These are phyloP conservation scores for Caenorhabditis briggsae DNA, from an alignment of 1,140 invertebrate genomes.

Conservation along the genomic window DNA sequence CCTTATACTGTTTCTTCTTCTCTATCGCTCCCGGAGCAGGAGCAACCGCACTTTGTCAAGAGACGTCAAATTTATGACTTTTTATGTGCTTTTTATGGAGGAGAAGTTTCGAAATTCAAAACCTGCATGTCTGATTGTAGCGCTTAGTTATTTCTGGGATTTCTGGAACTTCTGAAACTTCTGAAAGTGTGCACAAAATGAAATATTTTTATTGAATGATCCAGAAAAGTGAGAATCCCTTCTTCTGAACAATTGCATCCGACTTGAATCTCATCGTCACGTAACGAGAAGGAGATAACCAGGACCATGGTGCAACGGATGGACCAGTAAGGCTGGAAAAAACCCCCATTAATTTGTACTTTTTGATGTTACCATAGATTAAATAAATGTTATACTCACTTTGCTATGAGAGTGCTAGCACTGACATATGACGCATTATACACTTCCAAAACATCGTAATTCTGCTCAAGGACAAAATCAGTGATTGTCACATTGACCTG, in stretches of 20 bases:
- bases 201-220: conserved; percentile 12
- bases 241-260: not conserved
- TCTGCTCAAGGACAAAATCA: not conserved
- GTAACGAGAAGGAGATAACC: conserved; percentile 4
- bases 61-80: conserved; percentile 18
- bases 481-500: conserved; percentile 1
- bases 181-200: not conserved
- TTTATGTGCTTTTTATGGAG: not conserved
- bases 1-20: too few relatives aligned
- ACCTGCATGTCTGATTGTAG: too few relatives aligned
- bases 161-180: too few relatives aligned
- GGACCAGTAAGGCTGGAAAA: not conserved
- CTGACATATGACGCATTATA: conserved; percentile 2
- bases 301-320: not conserved
- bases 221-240: conserved; percentile 9
- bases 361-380: too few relatives aligned
- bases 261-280: conserved; percentile 25
- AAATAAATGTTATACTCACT: not conserved
- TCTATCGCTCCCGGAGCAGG: not conserved
- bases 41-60: not conserved
- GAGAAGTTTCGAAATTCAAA: too few relatives aligned
- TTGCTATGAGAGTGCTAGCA: not conserved
- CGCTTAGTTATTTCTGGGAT: too few relatives aligned
- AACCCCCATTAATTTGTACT: not conserved
- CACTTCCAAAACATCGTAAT: conserved; percentile 17